phyloP scores from a whole-genome alignment of 1,140 invertebrate species.

The Chionoecetes opilio region DNA sequence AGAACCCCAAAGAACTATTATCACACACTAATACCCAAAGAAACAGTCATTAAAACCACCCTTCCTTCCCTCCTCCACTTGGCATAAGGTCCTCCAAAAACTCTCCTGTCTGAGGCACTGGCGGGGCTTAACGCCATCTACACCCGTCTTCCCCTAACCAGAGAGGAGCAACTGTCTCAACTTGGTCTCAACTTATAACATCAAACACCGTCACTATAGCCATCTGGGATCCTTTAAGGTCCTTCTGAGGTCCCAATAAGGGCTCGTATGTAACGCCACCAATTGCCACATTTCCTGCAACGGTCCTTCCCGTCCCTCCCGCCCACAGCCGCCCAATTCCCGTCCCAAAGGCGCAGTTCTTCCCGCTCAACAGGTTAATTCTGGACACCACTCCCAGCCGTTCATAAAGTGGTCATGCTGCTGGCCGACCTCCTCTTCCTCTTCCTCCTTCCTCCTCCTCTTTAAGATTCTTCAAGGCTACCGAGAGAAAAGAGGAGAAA shows the following conservation, averaged over 20 bases:
- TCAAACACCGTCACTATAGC: background rate
- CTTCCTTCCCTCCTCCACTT: background rate
- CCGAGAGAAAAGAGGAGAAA: background rate
- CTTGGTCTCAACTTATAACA: background rate
- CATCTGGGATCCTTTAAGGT: background rate
- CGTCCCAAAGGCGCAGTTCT: background rate
- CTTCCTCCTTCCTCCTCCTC: background rate
- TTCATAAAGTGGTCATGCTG: slow-evolving; percentile 41
- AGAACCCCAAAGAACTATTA: background rate
- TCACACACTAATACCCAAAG: background rate
- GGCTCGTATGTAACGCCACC: background rate
- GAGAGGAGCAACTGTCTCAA: background rate
- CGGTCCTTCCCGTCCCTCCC: background rate
- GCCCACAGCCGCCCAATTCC: background rate
- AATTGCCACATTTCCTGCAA: background rate
- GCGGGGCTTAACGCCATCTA: background rate
- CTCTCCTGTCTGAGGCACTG: background rate
- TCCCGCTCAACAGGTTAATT: slow-evolving; percentile 44
- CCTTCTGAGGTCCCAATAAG: background rate
- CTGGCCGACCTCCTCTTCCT: background rate
- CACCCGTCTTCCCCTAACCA: background rate
- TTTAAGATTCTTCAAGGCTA: background rate
- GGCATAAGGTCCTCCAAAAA: background rate
- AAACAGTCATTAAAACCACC: background rate
- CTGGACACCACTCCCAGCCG: background rate